phyloP scores from a whole-genome alignment of 1,140 invertebrate species.

The Pomacea maculata region DNA sequence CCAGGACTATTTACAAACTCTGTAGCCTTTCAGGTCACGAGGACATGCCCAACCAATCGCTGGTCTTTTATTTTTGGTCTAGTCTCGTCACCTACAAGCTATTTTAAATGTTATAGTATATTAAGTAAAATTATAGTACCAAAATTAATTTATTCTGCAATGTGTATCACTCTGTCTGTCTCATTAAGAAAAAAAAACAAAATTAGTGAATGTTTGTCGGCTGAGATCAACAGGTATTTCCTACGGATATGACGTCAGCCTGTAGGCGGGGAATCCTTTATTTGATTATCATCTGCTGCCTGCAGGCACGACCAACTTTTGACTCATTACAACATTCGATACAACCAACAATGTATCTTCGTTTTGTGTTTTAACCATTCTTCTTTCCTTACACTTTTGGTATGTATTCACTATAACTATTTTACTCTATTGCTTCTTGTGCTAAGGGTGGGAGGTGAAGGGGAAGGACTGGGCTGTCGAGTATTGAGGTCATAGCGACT shows the following conservation, averaged over 20 bases:
- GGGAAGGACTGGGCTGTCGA: background rate
- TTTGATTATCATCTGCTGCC: constrained; percentile 36
- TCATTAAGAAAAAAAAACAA: background rate
- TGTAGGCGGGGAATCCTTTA: constrained; percentile 56
- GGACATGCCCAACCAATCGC: too few relatives aligned
- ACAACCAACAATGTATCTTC: background rate
- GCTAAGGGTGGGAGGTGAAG: too few relatives aligned
- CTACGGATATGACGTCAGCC: constrained; percentile 49
- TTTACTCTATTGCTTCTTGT: background rate
- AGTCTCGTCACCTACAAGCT: background rate
- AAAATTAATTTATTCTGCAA: background rate
- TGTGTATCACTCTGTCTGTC: background rate
- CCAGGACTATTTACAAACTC: too few relatives aligned
- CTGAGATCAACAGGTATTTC: constrained; percentile 29
- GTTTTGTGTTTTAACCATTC: background rate
- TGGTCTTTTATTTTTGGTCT: background rate
- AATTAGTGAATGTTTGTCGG: background rate
- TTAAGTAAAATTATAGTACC: background rate
- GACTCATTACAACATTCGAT: constrained; percentile 9
- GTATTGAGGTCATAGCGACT: constrained; percentile 27
- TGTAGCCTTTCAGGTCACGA: too few relatives aligned
- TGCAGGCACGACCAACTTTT: constrained; percentile 3
- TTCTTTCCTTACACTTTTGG: background rate
- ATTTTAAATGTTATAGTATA: background rate
- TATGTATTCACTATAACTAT: background rate